A percentile compares a stretch with the other conserved stretches of the same genome.
Evolutionary conservation across 2,888 invertebrate species (phyloP).

Genomic region (Oscheius sp.): DNA sequence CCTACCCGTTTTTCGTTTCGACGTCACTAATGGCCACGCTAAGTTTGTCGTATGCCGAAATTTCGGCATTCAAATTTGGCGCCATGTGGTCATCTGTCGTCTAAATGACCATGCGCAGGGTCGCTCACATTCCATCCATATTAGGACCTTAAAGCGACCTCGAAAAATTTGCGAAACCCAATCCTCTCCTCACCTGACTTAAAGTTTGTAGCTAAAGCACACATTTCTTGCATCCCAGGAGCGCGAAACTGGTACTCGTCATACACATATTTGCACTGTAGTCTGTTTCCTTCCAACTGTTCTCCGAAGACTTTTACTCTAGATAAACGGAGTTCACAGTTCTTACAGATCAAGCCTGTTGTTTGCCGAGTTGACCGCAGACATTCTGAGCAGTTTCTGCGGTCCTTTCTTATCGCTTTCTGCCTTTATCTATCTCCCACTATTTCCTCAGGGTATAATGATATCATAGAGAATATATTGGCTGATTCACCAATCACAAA

Average conservation of each 20-base stretch:
- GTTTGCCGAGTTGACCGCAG: slow-evolving; percentile 23
- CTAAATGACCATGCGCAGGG: slow-evolving; percentile 15
- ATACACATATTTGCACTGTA: slow-evolving; percentile 17
- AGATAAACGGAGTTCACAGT: slow-evolving; percentile 9
- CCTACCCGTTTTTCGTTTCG: slow-evolving; percentile 20
- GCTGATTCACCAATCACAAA: background rate
- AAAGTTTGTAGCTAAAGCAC: slow-evolving; percentile 2
- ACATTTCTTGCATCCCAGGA: background rate
- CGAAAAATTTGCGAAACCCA: background rate
- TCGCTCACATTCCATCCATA: slow-evolving; percentile 2
- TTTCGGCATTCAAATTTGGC: slow-evolving; percentile 24
- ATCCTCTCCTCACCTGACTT: background rate
- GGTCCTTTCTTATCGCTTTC: background rate
- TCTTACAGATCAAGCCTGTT: background rate
- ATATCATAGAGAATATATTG: background rate
- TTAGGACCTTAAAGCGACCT: background rate
- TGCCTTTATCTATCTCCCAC: background rate
- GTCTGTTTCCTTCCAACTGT: slow-evolving; percentile 14
- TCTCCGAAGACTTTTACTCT: background rate
- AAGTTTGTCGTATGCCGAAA: slow-evolving; percentile 16
- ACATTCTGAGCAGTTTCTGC: background rate
- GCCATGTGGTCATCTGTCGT: slow-evolving; percentile 29
- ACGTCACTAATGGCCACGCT: slow-evolving; percentile 23
- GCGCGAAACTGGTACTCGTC: slow-evolving; percentile 2
- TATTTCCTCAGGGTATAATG: too few species aligned